A percentile compares a stretch with the other conserved stretches of the same genome.
These are phyloP conservation scores for Drosophila virilis DNA, from an alignment of 1,140 invertebrate genomes.

Conservation along the genomic window DNA sequence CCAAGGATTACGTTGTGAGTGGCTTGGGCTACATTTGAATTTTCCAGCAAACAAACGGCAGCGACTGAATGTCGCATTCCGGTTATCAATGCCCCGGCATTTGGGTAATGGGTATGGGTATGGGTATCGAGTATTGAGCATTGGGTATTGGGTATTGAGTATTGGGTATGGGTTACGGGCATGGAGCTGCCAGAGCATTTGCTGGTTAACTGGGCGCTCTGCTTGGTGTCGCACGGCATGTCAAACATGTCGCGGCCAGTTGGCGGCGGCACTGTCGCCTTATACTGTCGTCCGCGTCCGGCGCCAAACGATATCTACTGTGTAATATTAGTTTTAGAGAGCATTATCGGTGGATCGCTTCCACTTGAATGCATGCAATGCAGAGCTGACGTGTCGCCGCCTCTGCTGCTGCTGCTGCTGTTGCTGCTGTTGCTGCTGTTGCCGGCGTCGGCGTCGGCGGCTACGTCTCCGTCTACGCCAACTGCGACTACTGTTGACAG, in stretches of 20 bases:
- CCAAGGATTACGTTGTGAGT: conserved; percentile 70
- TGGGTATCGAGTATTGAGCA: conserved; percentile 9
- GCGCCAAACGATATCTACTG: conserved; percentile 81
- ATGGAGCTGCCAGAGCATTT: conserved; percentile 1
- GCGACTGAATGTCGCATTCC: conserved; percentile 57
- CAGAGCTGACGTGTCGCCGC: conserved; percentile 42
- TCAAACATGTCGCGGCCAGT: conserved; percentile 83
- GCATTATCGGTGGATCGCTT: conserved; percentile 81
- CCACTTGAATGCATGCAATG: conserved; percentile 74
- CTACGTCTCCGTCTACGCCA: conserved; percentile 4
- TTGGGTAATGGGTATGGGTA: conserved; percentile 25
- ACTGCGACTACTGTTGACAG: conserved; percentile 36
- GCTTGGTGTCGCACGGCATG: conserved; percentile 69
- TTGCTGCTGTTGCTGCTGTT: no score
- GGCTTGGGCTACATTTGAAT: conserved; percentile 73
- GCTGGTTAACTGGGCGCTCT: conserved; percentile 16
- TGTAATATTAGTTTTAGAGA: conserved; percentile 83
- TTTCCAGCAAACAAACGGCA: conserved; percentile 63
- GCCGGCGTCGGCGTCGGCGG: conserved; percentile 5
- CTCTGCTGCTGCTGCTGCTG: neutral
- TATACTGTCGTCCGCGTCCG: conserved; percentile 64
- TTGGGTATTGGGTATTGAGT: conserved; percentile 4
- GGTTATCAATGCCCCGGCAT: conserved; percentile 59
- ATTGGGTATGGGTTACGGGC: neutral
- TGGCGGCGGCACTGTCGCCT: conserved; percentile 82